Evolutionary conservation across 2,888 invertebrate genomes (phyloP).

Genomic region (Mesodorylaimus sp.): DNA sequence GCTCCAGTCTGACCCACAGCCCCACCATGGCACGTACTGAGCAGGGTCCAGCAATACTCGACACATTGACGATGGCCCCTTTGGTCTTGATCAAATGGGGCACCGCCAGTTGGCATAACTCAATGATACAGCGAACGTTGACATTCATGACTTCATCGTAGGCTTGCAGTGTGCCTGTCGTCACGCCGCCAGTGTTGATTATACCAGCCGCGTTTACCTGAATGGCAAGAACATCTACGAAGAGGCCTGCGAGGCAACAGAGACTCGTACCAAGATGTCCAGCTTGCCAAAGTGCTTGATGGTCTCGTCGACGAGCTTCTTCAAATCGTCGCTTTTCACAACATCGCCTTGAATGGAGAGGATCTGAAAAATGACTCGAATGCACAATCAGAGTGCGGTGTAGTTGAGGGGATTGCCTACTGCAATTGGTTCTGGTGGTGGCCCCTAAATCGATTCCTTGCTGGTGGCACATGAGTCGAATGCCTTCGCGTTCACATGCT

Average conservation of each 20-base stretch:
- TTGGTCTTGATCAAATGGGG: constrained; percentile 60
- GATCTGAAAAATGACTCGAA: not conserved
- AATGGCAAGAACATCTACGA: constrained; percentile 7
- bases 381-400: no score
- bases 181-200: constrained; percentile 59
- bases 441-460: no score
- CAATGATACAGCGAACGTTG: constrained; percentile 46
- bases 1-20: no score
- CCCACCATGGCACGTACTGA: no score
- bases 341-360: not conserved
- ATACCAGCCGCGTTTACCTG: constrained; percentile 73
- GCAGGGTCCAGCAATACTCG: constrained; percentile 75
- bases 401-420: no score
- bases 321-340: not conserved
- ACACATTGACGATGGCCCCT: constrained; percentile 71
- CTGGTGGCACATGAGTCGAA: no score
- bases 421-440: no score
- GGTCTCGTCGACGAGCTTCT: not conserved
- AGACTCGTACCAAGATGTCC: not conserved
- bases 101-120: constrained; percentile 61
- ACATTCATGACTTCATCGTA: constrained; percentile 69
- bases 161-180: constrained; percentile 61
- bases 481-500: no score
- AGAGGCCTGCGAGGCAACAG: not conserved
- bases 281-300: not conserved